Evolutionary conservation across 2,888 invertebrate species (phyloP).

Genomic region (Plagodis pulveraria): DNA sequence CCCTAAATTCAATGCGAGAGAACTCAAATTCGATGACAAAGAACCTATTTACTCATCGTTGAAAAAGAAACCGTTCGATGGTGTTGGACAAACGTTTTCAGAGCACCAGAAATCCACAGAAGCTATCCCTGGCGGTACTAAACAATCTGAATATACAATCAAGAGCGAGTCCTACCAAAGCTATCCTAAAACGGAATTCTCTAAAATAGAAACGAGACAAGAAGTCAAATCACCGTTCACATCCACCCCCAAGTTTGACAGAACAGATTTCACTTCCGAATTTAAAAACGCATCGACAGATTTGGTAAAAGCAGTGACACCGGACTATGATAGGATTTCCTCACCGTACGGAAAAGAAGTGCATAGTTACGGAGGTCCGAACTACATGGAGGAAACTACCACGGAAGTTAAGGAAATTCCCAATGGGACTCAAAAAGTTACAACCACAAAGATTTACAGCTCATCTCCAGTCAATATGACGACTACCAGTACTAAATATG

Average conservation of each 20-base stretch:
- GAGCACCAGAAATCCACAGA: conserved; percentile 77
- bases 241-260: conserved; percentile 72
- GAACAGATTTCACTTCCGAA: conserved; percentile 41
- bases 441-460: conserved; percentile 84
- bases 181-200: conserved; percentile 69
- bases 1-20: conserved; percentile 80
- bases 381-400: conserved; percentile 77
- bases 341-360: conserved; percentile 76
- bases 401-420: conserved; percentile 83
- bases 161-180: conserved; percentile 76
- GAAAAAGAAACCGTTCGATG: conserved; percentile 72
- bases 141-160: conserved; percentile 70
- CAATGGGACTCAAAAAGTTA: conserved; percentile 83
- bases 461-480: conserved; percentile 83
- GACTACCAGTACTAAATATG: conserved; percentile 78
- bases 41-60: conserved; percentile 75
- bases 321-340: conserved; percentile 72
- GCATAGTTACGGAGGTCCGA: conserved; percentile 72
- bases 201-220: conserved; percentile 64
- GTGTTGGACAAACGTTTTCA: conserved; percentile 70
- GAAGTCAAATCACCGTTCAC: conserved; percentile 73
- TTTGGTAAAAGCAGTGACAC: conserved; percentile 69
- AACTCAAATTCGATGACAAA: conserved; percentile 75
- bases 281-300: conserved; percentile 59
- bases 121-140: conserved; percentile 75